Base-by-base conservation (phyloP, 2,797 vertebrate genomes). In the Pachyuromys duprasi region DNA sequence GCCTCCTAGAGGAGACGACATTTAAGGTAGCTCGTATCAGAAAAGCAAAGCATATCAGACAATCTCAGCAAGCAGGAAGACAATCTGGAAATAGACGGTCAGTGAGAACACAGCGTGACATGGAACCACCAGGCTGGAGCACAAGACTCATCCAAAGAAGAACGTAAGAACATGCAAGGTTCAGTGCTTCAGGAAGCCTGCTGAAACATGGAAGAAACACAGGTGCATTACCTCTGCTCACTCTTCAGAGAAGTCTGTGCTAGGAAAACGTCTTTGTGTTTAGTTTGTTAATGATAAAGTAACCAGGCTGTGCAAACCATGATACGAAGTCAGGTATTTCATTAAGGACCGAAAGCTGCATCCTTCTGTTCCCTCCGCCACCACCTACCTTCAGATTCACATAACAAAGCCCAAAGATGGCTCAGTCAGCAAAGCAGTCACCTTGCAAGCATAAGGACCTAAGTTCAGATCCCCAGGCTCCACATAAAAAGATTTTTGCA, bases 1-100 rank as follows among this genome's bases (percentile, higher is more conserved):
- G n/a, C 65, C 87, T 95, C 42, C 67, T 45, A 74, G 60, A 90
- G 45, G 33, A 89, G 9, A 31, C 86, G 57, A 90, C 81, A 81
- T 83, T 87, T 86, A 87, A 86, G 45, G 33, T 45, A 42, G 33
- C 26, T 39, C 36, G 89, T 83, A 45, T 24, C 49, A 92, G 63
- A 88, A 92, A 90, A 76, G 83, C 57, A 82, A 49, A 94, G n/a
- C 3, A 18, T 36, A 18, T 11, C 9, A 91, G 55, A 78, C 60
- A 91, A 55, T 49, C 79, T 11, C 5, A 65, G 83, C 86, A 2
- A 49, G 5, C 45, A 28, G 5, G 26, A 1, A 5, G 39, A 81
- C 39, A 84, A 78, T 42, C n/a, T 31, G 89, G 28, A 22, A 63
- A 42, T 2, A 67, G 75, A 90, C 90, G 69, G 33, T 14, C 33